Base-by-base conservation (phyloP, 2,888 invertebrate genomes). In the Drosophila suboccidentalis region DNA sequence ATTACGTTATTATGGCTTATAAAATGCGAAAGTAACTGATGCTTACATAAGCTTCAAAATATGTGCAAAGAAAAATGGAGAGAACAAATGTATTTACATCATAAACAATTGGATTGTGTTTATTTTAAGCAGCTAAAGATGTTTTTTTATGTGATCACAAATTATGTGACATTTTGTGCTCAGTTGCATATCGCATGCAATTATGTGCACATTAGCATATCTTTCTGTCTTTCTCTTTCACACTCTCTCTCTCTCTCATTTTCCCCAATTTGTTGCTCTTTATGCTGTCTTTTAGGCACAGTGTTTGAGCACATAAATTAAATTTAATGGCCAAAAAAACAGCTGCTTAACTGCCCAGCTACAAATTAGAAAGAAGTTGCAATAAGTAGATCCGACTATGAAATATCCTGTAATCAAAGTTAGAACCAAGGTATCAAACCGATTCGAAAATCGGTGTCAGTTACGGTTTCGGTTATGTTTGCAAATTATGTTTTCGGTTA, bases 231-330 rank as follows among this genome's bases (percentile, higher is more conserved):
- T 11, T 41, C 11, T 32, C 50, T 26, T 15, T 13, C 6, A 10
- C 8, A 39, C 51, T 13, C 9, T 8, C n/a, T 44, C 26, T 49
- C 29, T 43, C 17, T 57, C 5, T 36, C 15, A 61, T 57, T 60
- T 29, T 53, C 19, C 6, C 29, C 6, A 6, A 11, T 53, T 46
- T 49, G 60, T 36, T 10, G 13, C 43, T 26, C 38, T 32, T 32
- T 49, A 19, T 57, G 19, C 22, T 63, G 66, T 62, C 57, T 73
- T 58, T 78, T 78, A 22, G 62, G 67, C 50, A 47, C 36, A 29
- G 13, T 32, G 54, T 41, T 55, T n/a, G 32, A 19, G 81, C 66
- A 64, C 81, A 83, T 87, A 81, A 85, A 89, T 86, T 83, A 75
- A 63, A 71, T 71, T 67, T 88, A 84, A 84, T 86, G 80, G 57